Evolutionary conservation across 2,797 vertebrate genomes (phyloP), one percentile per base, ranked within the genome.

Genomic region (Catharus ustulatus): DNA sequence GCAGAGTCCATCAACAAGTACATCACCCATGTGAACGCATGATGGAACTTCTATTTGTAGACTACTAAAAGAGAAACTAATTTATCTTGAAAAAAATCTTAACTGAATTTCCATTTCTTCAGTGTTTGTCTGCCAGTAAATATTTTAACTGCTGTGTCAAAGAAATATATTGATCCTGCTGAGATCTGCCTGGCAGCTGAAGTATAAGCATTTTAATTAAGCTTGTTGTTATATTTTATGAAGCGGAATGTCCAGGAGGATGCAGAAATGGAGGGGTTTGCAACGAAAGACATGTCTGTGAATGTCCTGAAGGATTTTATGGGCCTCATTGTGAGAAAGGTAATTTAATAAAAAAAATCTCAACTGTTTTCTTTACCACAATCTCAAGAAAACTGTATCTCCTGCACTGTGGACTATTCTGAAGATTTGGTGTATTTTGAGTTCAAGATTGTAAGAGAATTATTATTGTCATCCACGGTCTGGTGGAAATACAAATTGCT

Each of bases 291-390:
- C 98, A 98, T 11, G 91, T 98, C 89, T 99, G 98, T 48, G 98
- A 99, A 91, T 99, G 98, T 96, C 98, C 98, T 51, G 98, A 98
- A 93, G 98, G 98, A 67, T 99, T 99, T 97, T 98, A 98, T 0
- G 98, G 98, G 2, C 98, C 98, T 46, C 98, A 99, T 84, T 99
- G 98, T 96, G 98, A 99, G 94, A 99, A 99, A 98, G 98, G 98
- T 99, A 98, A 97, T 66, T 73, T 42, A 9, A 5, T 69, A 66
- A 69, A 66, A 72, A 89, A 62, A 36, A 61, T 77, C n/a, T 81
- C 29, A 38, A 27, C 62, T 82, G 8, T 72, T 30, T 30, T 92
- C 32, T 93, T 88, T 63, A 45, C 51, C 14, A 34, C 72, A 64
- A 45, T 80, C 55, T 45, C 85, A 77, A 17, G 16, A 62, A 69